Conservation (phyloP, 2,113 vertebrate genomes). For the Cacatua alba region DNA sequence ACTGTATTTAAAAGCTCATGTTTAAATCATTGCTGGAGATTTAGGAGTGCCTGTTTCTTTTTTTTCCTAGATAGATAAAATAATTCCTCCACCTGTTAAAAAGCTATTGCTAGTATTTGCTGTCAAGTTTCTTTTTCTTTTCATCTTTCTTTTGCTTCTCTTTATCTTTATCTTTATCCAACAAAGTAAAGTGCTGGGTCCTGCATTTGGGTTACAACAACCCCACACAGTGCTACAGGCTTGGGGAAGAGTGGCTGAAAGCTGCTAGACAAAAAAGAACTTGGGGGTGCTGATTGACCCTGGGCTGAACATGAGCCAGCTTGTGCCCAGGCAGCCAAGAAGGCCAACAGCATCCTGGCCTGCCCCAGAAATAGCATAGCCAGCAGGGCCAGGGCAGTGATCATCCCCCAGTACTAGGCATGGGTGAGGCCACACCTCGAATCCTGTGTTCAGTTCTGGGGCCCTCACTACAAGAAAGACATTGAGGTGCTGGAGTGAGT, state of each 20-base stretch:
- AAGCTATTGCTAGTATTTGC: constrained; percentile 30
- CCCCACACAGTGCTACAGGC: not conserved
- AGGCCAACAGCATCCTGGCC: not conserved
- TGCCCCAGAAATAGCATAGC: not conserved
- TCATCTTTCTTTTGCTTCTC: not conserved
- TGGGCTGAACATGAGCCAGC: not conserved
- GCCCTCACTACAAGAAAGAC: not conserved
- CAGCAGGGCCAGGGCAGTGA: not conserved
- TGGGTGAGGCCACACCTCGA: accelerated
- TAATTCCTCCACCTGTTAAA: constrained; percentile 57
- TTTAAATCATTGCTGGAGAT: constrained; percentile 6
- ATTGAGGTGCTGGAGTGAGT: accelerated
- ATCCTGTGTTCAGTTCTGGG: not conserved
- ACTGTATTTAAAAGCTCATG: constrained; percentile 44
- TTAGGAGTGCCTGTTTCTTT: constrained; percentile 32
- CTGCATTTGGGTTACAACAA: not conserved
- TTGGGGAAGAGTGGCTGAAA: not conserved
- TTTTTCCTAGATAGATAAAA: not conserved
- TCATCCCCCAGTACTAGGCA: accelerated
- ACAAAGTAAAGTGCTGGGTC: not conserved
- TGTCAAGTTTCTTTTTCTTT: not conserved
- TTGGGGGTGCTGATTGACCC: not conserved
- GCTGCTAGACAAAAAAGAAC: not conserved
- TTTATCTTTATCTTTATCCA: not conserved
- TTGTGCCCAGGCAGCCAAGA: not conserved